Percentiles rank a stretch among this genome's conserved stretches.
phyloP scores from a whole-genome alignment of 92 coral and sea anemone genomes.

The Montipora capitata region DNA sequence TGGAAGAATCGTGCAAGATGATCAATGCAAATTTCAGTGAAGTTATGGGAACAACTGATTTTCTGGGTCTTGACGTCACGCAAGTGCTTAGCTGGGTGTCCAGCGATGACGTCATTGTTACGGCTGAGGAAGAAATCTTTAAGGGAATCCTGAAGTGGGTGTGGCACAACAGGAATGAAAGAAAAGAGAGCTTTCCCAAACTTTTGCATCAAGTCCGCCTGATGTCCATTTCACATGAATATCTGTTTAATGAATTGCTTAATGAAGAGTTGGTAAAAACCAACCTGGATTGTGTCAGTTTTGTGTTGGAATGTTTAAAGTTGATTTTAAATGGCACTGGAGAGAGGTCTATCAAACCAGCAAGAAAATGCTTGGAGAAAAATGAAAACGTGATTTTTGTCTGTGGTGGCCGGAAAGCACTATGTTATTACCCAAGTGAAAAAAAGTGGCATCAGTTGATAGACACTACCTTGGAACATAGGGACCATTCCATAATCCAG shows the following conservation, averaged over 20 bases:
- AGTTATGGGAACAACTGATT: conserved; percentile 79
- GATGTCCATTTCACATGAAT: not conserved
- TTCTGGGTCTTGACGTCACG: conserved; percentile 54
- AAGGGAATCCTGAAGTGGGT: conserved; percentile 35
- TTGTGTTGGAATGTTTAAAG: not conserved
- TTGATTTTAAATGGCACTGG: not conserved
- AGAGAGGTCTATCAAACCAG: not conserved
- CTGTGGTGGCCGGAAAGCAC: not conserved
- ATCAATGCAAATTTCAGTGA: conserved; percentile 16
- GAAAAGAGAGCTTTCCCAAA: not conserved
- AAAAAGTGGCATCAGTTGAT: not conserved
- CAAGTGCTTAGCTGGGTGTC: conserved; percentile 65
- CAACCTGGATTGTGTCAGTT: not conserved
- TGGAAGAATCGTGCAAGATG: not conserved
- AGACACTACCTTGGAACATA: conserved; percentile 6
- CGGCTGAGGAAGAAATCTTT: conserved; percentile 31
- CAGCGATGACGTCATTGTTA: conserved; percentile 26
- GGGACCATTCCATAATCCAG: not conserved
- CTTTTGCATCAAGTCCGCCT: conserved; percentile 15
- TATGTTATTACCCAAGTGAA: not conserved
- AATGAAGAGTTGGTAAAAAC: not conserved
- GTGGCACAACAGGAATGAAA: conserved; percentile 19
- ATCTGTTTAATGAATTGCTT: not conserved
- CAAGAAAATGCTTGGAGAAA: conserved; percentile 10
- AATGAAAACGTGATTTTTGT: not conserved